Evolutionary conservation across 2,888 invertebrate species (phyloP).

Genomic region (Drosophila neonasuta): DNA sequence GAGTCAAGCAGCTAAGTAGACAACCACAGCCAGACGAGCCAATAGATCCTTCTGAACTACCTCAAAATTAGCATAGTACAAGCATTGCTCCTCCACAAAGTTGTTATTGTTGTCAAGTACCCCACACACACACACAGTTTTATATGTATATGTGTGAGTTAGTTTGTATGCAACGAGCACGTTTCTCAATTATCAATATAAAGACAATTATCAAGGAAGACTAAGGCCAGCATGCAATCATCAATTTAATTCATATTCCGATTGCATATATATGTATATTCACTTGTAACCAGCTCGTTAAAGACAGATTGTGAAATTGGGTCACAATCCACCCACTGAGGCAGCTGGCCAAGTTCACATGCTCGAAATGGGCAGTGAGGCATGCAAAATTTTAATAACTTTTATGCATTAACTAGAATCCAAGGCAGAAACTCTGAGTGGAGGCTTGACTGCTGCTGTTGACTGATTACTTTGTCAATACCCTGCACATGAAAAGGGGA

Average conservation of each 20-base stretch:
- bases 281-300: background rate
- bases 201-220: slow-evolving; percentile 28
- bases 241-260: slow-evolving; percentile 18
- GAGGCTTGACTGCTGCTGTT: background rate
- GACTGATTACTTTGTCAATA: slow-evolving; percentile 7
- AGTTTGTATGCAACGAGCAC: slow-evolving; percentile 11
- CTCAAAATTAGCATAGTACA: slow-evolving; percentile 25
- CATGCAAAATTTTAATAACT: slow-evolving; percentile 51
- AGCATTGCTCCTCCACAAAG: background rate
- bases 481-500: background rate
- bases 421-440: slow-evolving; percentile 9
- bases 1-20: background rate
- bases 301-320: slow-evolving; percentile 31
- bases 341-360: slow-evolving; percentile 22
- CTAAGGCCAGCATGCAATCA: background rate
- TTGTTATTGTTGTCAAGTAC: slow-evolving; percentile 14
- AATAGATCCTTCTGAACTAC: slow-evolving; percentile 3
- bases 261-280: slow-evolving; percentile 14
- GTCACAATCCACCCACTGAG: slow-evolving; percentile 27
- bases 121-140: background rate
- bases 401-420: slow-evolving; percentile 47
- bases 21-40: slow-evolving; percentile 2
- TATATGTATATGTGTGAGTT: background rate
- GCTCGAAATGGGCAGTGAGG: slow-evolving; percentile 18
- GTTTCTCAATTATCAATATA: slow-evolving; percentile 32